Evolutionary conservation across 2,797 vertebrate genomes (phyloP).

Genomic region (Nyctalus aviator): DNA sequence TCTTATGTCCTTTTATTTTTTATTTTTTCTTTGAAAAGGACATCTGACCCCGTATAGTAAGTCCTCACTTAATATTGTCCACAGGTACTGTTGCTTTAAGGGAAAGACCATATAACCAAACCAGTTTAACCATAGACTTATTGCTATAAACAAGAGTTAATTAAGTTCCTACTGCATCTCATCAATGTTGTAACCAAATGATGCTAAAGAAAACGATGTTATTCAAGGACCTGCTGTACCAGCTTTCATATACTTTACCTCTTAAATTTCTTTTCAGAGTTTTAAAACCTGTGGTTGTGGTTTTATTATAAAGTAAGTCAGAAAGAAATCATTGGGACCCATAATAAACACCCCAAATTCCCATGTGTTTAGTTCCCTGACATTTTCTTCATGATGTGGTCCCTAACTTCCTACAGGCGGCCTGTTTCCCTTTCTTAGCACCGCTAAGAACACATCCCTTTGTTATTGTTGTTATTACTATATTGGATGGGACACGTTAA

Average conservation of each 20-base stretch:
- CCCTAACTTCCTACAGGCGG: fast-evolving
- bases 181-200: not conserved
- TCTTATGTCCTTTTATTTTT: not conserved
- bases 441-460: no score
- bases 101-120: fast-evolving
- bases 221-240: no score
- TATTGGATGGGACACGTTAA: not conserved
- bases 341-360: not conserved
- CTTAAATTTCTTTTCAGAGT: not conserved
- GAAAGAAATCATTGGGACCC: not conserved
- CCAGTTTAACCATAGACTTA: not conserved
- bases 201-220: not conserved
- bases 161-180: not conserved
- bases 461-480: not conserved
- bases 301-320: not conserved
- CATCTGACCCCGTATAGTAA: not conserved
- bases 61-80: no score
- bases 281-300: not conserved
- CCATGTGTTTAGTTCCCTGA: not conserved
- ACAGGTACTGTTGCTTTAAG: not conserved
- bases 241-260: not conserved
- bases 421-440: not conserved
- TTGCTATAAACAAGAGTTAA: not conserved
- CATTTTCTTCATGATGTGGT: not conserved
- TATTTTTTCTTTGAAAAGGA: not conserved